Evolutionary conservation across 92 coral and sea anemone genomes (phyloP), one percentile per base, ranked within the genome.

Genomic region (Zoanthus solanderi): DNA sequence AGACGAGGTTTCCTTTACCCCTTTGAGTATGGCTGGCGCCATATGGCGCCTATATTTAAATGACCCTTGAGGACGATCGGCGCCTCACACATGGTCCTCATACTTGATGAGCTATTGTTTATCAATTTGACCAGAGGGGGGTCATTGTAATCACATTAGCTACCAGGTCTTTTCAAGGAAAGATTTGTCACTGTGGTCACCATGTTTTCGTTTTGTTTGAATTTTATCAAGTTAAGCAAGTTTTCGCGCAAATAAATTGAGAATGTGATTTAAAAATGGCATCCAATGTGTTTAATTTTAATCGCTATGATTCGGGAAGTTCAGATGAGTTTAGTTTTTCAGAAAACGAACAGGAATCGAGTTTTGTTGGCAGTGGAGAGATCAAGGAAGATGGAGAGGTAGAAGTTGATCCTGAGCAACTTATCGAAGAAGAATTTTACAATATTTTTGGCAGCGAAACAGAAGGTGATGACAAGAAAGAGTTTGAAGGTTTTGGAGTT

Each of bases 221-320:
- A 1, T 29, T 75, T 50, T 23, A 12, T 75, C 28, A 1, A 75
- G 1, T 7, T 75, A 42, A 10, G 76, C 7, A 71, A 71, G 76
- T 32, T 71, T 71, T 71, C 17, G 15, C 10, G 52, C 31, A 9
- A 75, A n/a, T 46, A 48, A 75, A 75, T 45, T 75, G 79, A 42
- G 47, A 0, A 47, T 54, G 79, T 75, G 79, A 75, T 46, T 46
- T 75, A 42, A 73, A 73, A 73, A 73, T 75, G 79, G 79, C 60
- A 31, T 46, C 57, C 7, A 13, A 45, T 75, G 79, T 45, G 47
- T 18, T 75, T 46, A 54, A 75, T 46, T 45, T 29, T 46, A 44
- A 17, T 71, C 9, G 45, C 50, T 16, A 37, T 71, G n/a, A 37
- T 71, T 34, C 9, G 52, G 76, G 48, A 37, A n/a, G 78, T 6